These are phyloP conservation scores for Oncorhynchus tshawytscha DNA, from an alignment of 2,113 vertebrate genomes.

Conservation along the genomic window DNA sequence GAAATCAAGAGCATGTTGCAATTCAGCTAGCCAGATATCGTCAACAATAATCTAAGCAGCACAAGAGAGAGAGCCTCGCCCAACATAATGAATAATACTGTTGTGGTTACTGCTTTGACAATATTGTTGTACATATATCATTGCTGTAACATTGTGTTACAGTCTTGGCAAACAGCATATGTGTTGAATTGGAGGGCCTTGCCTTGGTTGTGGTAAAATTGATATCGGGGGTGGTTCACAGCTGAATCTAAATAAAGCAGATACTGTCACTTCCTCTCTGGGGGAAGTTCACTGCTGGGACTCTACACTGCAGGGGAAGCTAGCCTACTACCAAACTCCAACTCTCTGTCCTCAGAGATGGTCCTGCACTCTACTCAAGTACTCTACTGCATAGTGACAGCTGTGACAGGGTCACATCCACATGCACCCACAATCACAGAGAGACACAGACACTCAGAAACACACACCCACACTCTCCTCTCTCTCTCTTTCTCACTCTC, in stretches of 20 bases:
- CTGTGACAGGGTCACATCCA: neutral
- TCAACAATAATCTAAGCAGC: no score
- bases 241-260: neutral
- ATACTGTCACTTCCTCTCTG: neutral
- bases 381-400: neutral
- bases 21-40: no score
- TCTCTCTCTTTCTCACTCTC: neutral
- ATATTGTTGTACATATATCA: neutral
- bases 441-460: neutral
- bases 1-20: no score
- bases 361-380: neutral
- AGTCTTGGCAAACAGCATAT: neutral
- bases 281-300: neutral
- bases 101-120: neutral
- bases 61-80: no score
- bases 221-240: neutral
- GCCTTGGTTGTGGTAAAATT: neutral
- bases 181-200: neutral
- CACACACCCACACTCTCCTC: neutral
- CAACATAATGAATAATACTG: no score
- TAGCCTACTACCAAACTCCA: neutral
- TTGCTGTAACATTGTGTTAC: neutral
- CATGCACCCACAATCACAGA: conserved; percentile 18
- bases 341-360: neutral
- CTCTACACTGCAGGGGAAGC: neutral